Base-by-base conservation (phyloP, 2,888 invertebrate genomes). In the Digitonthophagus gazella region DNA sequence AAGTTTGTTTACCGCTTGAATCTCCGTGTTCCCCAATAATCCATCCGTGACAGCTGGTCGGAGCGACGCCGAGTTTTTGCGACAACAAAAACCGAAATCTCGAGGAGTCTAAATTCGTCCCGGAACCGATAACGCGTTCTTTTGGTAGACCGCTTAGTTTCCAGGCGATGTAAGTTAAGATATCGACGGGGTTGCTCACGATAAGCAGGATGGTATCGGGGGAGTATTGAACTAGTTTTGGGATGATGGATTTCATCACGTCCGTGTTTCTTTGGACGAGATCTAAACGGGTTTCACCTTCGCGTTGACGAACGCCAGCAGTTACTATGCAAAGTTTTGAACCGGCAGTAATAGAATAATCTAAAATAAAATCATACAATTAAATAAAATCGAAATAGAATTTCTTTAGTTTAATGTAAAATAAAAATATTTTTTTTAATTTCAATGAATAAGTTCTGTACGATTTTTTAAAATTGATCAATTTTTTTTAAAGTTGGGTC, bases 1-100 rank as follows among this genome's bases (percentile, higher is more conserved):
- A 61, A 19, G n/a, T 54, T 22, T 56, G 74, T 75, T 72, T 75
- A 82, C 82, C 82, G 66, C 83, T 79, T 67, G 79, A 77, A 78
- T 97, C 97, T 0, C 97, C 97, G 77, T 97, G 97, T 80, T 97
- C 97, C 22, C 97, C 97, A 78, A 97, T 95, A 77, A 97, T 93
- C 89, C 93, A 97, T 0, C 94, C 96, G 80, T 97, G 96, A 78
- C 93, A 92, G 73, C 93, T 94, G 11, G 91, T 89, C 3, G 96
- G 89, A 0, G 95, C 93, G 56, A 96, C 89, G 70, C 89, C 88
- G 66, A 97, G 85, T 76, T 88, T 90, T 80, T 96, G 92, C 0
- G 95, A 93, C 76, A 97, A 86, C 69, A 96, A 84, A 83, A 95
- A 96, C 44, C 96, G 89, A 85, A 97, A 96, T 72, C 97, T 86